Percentiles rank a stretch among this genome's conserved stretches.
Conservation (phyloP, 2,113 vertebrate species). For the Alectura lathami region DNA sequence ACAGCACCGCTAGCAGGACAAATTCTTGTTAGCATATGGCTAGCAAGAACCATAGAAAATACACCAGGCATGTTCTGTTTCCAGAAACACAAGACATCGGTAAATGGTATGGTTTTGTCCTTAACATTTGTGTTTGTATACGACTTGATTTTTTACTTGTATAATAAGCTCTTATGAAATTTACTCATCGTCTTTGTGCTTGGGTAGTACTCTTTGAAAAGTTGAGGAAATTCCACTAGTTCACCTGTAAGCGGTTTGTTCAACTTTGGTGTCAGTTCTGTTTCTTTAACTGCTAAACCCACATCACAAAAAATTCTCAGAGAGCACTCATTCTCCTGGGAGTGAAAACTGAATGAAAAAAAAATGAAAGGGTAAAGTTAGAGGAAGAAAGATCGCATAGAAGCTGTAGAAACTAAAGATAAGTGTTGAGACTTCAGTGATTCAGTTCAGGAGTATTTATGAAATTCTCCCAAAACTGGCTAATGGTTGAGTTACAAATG, state of each 20-base stretch:
- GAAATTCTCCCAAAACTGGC: background rate
- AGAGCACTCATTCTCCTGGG: background rate
- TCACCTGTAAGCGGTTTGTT: background rate
- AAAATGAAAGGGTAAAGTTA: background rate
- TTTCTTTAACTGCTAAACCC: background rate
- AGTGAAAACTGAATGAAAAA: background rate
- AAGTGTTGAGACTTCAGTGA: background rate
- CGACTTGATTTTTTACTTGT: background rate
- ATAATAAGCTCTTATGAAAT: background rate
- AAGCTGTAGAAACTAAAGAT: background rate
- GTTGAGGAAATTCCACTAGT: background rate
- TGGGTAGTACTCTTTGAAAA: conserved; percentile 7
- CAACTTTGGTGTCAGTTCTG: background rate
- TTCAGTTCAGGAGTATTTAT: background rate
- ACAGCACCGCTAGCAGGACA: background rate
- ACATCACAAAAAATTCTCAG: background rate
- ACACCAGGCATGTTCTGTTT: background rate
- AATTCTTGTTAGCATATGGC: background rate
- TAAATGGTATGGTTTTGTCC: background rate
- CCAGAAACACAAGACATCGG: background rate
- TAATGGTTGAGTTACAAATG: background rate
- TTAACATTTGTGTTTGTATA: background rate
- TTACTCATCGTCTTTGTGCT: background rate
- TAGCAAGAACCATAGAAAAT: background rate
- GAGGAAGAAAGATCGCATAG: background rate